phyloP scores from a whole-genome alignment of 2,113 vertebrate species.

The Siniperca chuatsi region DNA sequence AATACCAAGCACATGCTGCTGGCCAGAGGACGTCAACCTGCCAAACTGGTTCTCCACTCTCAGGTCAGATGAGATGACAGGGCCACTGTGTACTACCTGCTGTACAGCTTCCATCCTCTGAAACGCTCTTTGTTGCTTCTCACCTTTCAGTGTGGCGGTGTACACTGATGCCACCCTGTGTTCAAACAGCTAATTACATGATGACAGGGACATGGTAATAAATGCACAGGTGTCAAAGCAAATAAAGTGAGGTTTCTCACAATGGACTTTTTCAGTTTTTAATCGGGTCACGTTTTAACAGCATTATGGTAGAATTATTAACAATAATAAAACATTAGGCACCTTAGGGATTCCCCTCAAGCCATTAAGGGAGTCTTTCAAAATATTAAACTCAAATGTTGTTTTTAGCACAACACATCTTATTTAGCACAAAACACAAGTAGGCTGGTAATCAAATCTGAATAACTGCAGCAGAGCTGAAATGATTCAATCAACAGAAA shows the following conservation, averaged over 20 bases:
- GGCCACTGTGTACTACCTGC: constrained; percentile 24
- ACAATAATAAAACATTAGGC: not conserved
- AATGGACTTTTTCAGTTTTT: not conserved
- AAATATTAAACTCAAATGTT: not conserved
- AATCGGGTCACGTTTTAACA: not conserved
- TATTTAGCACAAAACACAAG: not conserved
- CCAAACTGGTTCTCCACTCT: constrained; percentile 56
- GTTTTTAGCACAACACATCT: not conserved
- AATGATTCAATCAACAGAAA: not conserved
- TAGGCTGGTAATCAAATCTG: not conserved
- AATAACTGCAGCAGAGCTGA: not conserved
- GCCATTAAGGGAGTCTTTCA: not conserved
- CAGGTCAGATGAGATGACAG: constrained; percentile 2
- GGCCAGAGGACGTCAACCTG: constrained; percentile 53
- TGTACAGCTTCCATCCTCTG: not conserved
- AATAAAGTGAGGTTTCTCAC: not conserved
- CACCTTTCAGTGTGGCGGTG: not conserved
- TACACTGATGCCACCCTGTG: constrained; percentile 71
- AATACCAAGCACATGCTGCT: constrained; percentile 8
- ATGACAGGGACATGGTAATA: not conserved
- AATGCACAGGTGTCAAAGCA: not conserved
- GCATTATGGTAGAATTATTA: not conserved
- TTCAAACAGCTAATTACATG: not conserved
- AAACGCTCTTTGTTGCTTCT: not conserved
- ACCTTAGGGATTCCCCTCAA: not conserved